Percentiles rank a stretch among this genome's conserved stretches.
Conservation (phyloP, 1,140 invertebrate species). For the Pentalonia nigronervosa region DNA sequence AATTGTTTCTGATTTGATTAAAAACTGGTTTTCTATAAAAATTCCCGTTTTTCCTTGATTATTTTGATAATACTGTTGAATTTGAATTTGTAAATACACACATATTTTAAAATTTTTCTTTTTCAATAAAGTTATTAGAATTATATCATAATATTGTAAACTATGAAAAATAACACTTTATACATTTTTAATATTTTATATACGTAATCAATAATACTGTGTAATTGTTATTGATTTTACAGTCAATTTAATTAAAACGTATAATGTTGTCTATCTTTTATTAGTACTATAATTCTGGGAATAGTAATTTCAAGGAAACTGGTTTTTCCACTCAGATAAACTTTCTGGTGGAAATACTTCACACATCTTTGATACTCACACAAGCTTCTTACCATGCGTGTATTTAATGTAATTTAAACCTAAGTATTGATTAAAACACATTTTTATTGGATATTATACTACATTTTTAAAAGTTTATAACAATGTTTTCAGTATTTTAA, state of each 20-base stretch:
- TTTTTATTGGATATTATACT: not conserved
- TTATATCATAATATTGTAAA: not conserved
- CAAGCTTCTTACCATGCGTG: not conserved
- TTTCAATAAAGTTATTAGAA: not conserved
- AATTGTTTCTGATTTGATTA: too few relatives aligned
- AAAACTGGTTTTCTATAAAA: too few relatives aligned
- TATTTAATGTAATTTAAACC: conserved; percentile 21
- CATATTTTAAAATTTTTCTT: not conserved
- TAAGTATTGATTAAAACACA: not conserved
- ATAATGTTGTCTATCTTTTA: not conserved
- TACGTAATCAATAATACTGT: not conserved
- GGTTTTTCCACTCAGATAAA: not conserved
- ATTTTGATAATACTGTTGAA: too few relatives aligned
- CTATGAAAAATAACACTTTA: not conserved
- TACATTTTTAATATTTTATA: not conserved
- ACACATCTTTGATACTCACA: not conserved
- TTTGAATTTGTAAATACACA: not conserved
- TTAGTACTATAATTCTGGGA: not conserved
- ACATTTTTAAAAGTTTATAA: not conserved
- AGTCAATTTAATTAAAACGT: not conserved
- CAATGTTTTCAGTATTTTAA: not conserved
- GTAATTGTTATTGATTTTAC: not conserved
- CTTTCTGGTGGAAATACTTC: not conserved
- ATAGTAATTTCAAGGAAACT: not conserved
- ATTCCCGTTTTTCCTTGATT: too few relatives aligned